phyloP scores from a whole-genome alignment of 2,797 vertebrate genomes.

The Halcyon badia region DNA sequence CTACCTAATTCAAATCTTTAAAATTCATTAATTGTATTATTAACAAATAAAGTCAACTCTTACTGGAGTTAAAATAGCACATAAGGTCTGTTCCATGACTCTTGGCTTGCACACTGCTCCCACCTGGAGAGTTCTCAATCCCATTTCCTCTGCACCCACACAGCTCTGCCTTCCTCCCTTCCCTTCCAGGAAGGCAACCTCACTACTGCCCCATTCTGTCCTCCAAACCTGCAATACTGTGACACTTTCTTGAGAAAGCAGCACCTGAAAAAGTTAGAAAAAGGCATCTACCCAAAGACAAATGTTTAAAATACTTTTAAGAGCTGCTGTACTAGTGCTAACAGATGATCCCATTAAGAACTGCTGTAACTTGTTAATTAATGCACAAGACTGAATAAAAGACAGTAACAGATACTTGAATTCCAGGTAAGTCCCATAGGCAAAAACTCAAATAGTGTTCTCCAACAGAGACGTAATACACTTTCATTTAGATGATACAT shows the following conservation, averaged over 20 bases:
- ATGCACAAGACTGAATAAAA: neutral
- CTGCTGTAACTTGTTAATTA: neutral
- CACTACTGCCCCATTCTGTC: neutral
- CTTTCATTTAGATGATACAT: constrained; percentile 62
- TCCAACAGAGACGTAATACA: constrained; percentile 32
- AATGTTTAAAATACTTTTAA: neutral
- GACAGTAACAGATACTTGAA: neutral
- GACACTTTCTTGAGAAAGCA: neutral
- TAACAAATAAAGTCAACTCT: neutral
- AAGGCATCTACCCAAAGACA: neutral
- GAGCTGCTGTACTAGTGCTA: neutral
- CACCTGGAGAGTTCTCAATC: neutral
- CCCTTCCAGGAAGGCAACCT: neutral
- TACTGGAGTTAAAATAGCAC: neutral
- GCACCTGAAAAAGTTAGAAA: neutral
- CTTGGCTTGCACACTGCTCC: neutral
- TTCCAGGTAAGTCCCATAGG: neutral
- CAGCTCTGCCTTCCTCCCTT: neutral
- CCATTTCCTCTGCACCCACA: neutral
- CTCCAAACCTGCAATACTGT: neutral
- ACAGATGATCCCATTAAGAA: neutral
- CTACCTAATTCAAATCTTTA: neutral
- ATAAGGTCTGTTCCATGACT: neutral
- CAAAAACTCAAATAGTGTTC: neutral
- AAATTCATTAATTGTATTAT: neutral